Base-by-base conservation (phyloP, 2,797 vertebrate genomes). In the Lithobates sylvaticus region DNA sequence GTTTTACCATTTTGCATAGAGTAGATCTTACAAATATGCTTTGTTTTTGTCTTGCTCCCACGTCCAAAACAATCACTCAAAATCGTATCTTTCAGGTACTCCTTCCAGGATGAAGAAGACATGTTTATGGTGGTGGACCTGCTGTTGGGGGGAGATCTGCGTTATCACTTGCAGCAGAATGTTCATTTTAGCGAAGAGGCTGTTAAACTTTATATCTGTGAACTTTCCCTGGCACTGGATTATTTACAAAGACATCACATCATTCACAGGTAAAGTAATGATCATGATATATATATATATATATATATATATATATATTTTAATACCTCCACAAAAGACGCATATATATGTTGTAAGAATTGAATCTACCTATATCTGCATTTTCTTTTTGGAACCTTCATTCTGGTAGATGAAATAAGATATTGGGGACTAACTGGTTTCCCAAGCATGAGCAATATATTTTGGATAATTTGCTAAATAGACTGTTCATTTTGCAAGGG, bases 101-200 rank as follows among this genome's bases (percentile, higher is more conserved):
- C 95, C 50, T 95, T 95, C 86, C 95, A 95, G 85, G 95, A 95
- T 0, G 95, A 95, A 87, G 95, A 95, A 81, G 95, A 95, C 85
- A 95, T 95, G 95, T 95, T 95, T 91, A 95, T 95, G 95, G 95
- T 95, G 88, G 95, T 95, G 2, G 95, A 95, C 80, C 91, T 95
- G 58, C 89, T 95, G 13, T 92, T 95, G 0, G 95, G 95, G 2
- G 95, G 95, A 0, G 95, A 95, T 70, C 89, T 95, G 18, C 94
- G 94, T 8, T 95, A 94, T 88, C 95, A 95, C 61, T 88, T 95
- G 86, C 94, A 95, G 83, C 95, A 95, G 90, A 94, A 91, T 0
- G 94, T 95, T 0, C 94, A 91, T 76, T 95, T 95, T 78, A 93
- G 90, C 0, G 94, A 95, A 88, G 92, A 88, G 2, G 89, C 94